Percentiles rank a stretch among this genome's conserved stretches.
These are phyloP conservation scores for Lasiurus borealis DNA, from an alignment of 2,113 vertebrate species.

Conservation along the genomic window DNA sequence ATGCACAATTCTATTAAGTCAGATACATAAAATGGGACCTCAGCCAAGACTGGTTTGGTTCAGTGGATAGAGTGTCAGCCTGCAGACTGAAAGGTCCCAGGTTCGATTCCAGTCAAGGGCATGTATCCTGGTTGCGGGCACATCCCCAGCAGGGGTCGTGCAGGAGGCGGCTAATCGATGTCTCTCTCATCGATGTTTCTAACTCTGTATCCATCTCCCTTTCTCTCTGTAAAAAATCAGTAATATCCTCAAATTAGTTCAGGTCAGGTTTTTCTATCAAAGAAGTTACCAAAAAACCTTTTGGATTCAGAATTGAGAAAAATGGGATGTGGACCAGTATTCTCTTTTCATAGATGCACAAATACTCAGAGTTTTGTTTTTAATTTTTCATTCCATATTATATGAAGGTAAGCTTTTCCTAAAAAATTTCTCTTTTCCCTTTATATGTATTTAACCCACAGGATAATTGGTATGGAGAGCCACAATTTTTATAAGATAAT, in stretches of 20 bases:
- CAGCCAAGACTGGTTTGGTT: too few species aligned
- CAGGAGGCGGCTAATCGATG: too few species aligned
- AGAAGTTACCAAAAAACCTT: neutral
- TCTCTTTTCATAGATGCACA: slow-evolving; percentile 24
- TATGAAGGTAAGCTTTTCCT: neutral
- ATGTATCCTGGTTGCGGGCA: too few species aligned
- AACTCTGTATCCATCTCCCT: too few species aligned
- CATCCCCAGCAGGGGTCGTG: too few species aligned
- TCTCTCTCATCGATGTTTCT: too few species aligned
- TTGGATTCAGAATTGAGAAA: slow-evolving; percentile 14
- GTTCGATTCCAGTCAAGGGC: too few species aligned
- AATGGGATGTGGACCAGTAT: neutral
- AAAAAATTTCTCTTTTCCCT: slow-evolving; percentile 1
- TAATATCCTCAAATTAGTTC: too few species aligned
- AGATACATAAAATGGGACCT: neutral
- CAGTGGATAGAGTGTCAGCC: too few species aligned
- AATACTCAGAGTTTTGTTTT: neutral
- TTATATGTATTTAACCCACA: neutral
- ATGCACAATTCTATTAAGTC: neutral
- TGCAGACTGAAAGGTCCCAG: too few species aligned
- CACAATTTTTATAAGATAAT: slow-evolving; percentile 22
- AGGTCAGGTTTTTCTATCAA: neutral
- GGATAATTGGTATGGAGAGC: neutral
- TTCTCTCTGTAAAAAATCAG: too few species aligned
- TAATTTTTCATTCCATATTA: slow-evolving; percentile 42